Evolutionary conservation across 2,113 vertebrate genomes (phyloP).

Genomic region (Heloderma charlesbogerti): DNA sequence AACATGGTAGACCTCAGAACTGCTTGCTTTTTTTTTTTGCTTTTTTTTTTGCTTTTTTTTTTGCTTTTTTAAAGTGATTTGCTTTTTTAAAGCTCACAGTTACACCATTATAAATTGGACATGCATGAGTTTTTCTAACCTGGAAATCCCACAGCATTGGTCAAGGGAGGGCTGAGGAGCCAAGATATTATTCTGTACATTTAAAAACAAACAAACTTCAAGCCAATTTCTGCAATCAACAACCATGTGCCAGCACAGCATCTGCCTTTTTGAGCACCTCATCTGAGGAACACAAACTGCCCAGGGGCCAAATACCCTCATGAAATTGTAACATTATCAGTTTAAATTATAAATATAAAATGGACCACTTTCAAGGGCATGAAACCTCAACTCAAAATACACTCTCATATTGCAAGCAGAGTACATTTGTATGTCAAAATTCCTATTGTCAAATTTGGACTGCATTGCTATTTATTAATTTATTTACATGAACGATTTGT

Average conservation of each 20-base stretch:
- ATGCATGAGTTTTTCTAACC: no score
- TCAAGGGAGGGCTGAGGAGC: background rate
- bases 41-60: no score
- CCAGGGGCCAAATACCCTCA: background rate
- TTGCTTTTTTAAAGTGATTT: no score
- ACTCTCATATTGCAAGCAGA: background rate
- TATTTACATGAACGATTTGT: no score
- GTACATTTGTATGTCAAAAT: background rate
- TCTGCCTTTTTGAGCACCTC: background rate
- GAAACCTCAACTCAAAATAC: background rate
- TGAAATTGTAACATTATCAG: background rate
- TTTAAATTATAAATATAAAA: background rate
- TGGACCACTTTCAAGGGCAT: background rate
- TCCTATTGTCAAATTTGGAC: background rate
- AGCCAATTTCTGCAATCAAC: background rate
- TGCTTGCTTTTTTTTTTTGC: no score
- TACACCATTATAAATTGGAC: no score
- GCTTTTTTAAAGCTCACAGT: no score
- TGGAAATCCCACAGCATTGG: background rate
- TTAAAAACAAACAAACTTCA: background rate
- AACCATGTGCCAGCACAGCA: background rate
- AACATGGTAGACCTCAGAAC: no score
- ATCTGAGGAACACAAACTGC: background rate
- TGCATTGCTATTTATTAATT: no score
- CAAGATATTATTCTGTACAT: background rate